These are phyloP conservation scores for Saccopteryx leptura DNA, from an alignment of 2,113 vertebrate genomes.

Conservation along the genomic window DNA sequence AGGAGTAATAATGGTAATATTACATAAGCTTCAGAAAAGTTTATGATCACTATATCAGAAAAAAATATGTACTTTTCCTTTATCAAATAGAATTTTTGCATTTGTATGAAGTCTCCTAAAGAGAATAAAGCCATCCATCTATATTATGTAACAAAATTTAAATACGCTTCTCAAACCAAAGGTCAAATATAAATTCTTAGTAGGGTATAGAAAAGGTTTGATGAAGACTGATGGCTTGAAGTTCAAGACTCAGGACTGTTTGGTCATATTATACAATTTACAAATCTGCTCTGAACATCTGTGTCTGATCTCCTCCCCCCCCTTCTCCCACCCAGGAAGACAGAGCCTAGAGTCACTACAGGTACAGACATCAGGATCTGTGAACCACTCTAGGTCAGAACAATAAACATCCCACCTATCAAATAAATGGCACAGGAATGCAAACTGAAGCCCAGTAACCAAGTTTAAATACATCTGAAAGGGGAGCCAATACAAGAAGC, in stretches of 20 bases:
- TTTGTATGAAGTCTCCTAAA: neutral
- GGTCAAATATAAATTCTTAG: neutral
- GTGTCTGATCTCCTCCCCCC: neutral
- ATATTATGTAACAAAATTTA: conserved; percentile 38
- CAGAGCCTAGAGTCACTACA: neutral
- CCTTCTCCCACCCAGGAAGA: neutral
- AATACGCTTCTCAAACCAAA: conserved; percentile 44
- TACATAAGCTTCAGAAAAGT: neutral
- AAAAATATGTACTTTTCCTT: neutral
- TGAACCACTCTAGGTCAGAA: neutral
- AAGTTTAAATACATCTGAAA: conserved; percentile 46
- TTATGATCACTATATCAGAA: neutral
- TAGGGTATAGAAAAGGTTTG: neutral
- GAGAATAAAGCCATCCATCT: neutral
- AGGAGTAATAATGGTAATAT: neutral
- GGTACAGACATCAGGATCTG: neutral
- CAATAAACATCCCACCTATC: neutral
- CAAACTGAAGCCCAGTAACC: neutral
- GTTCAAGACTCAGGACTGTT: neutral
- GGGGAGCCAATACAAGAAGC: conserved; percentile 14
- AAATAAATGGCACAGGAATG: neutral
- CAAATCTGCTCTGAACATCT: neutral
- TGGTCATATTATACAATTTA: neutral
- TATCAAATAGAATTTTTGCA: conserved; percentile 14
- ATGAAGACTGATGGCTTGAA: neutral